Evolutionary conservation across 1,140 invertebrate genomes (phyloP).

Genomic region (Penaeus indicus): DNA sequence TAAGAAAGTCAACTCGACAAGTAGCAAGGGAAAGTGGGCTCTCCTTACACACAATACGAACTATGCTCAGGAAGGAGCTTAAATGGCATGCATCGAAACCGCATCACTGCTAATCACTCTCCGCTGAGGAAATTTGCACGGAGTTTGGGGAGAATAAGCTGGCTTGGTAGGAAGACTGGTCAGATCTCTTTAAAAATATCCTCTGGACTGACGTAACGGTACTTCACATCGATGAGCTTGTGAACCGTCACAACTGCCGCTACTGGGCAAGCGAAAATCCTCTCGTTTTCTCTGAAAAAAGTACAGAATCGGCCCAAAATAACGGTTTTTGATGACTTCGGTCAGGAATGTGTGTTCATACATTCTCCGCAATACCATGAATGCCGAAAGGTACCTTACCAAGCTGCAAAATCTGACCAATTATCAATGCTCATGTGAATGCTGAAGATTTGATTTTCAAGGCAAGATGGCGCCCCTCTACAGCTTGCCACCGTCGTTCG

Average conservation of each 20-base stretch:
- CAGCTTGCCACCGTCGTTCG: not conserved
- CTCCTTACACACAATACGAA: not conserved
- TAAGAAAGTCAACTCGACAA: conserved; percentile 3
- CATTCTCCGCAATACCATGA: not conserved
- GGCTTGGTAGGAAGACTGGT: not conserved
- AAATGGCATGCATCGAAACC: not conserved
- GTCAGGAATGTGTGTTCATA: not conserved
- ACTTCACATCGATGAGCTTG: not conserved
- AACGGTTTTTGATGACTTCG: not conserved
- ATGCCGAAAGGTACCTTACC: conserved; percentile 11
- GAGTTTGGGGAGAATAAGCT: not conserved
- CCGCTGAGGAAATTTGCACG: not conserved
- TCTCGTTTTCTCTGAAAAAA: not conserved
- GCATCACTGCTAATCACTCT: not conserved
- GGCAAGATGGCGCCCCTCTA: not conserved
- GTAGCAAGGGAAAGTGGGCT: not conserved
- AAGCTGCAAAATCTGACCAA: not conserved
- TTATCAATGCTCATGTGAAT: not conserved
- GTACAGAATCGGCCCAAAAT: not conserved
- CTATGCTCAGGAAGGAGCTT: not conserved
- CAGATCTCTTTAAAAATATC: conserved; percentile 21
- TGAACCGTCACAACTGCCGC: not conserved
- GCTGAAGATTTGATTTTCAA: conserved; percentile 9
- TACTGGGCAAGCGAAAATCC: no score
- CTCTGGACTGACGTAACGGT: not conserved